These are phyloP conservation scores for Halocynthia aurantium DNA, from an alignment of 23 tunicate genomes.

Conservation along the genomic window DNA sequence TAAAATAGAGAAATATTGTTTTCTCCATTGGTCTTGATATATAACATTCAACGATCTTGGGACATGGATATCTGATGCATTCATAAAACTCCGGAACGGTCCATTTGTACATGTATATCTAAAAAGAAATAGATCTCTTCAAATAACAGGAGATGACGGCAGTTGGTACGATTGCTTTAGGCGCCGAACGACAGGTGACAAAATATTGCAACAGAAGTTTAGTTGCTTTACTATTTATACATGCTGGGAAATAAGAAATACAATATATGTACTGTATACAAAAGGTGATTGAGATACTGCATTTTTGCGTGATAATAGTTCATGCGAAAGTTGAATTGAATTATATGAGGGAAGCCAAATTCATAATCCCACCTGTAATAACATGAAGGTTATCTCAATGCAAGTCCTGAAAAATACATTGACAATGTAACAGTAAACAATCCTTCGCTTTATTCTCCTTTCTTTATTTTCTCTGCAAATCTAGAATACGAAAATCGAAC, in stretches of 20 bases:
- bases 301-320: no score
- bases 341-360: no score
- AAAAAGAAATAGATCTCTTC: conserved; percentile 9
- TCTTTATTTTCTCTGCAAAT: conserved; percentile 36
- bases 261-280: background rate
- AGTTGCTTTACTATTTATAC: background rate
- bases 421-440: conserved; percentile 30
- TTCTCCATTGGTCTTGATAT: conserved; percentile 88
- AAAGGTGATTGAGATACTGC: background rate
- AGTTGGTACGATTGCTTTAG: no score
- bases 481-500: conserved; percentile 1
- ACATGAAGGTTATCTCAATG: conserved; percentile 32
- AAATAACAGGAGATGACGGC: no score
- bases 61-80: conserved; percentile 77
- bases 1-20: conserved; percentile 76
- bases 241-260: background rate
- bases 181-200: no score
- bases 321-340: no score
- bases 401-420: conserved; percentile 32
- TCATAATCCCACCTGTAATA: conserved; percentile 27
- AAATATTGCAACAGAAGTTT: background rate
- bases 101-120: conserved; percentile 61
- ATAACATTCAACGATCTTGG: conserved; percentile 69
- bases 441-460: conserved; percentile 17
- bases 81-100: conserved; percentile 51